phyloP scores from a whole-genome alignment of 2,113 vertebrate species.

The Cyanoderma ruficeps region DNA sequence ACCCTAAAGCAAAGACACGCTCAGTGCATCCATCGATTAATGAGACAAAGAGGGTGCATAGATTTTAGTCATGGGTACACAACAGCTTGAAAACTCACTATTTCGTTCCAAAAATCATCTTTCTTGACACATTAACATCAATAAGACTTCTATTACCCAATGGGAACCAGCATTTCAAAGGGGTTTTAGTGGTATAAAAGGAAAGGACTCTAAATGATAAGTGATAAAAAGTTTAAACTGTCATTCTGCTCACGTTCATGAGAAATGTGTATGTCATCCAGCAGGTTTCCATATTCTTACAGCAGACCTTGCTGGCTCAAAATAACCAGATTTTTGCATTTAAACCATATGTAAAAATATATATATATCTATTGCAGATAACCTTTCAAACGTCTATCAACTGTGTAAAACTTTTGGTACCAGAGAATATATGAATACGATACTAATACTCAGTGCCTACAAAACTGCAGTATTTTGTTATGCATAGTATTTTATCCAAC shows the following conservation, averaged over 20 bases:
- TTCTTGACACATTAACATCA: not conserved
- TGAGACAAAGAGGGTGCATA: not conserved
- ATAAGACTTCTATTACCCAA: not conserved
- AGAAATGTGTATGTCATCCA: not conserved
- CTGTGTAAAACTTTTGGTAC: not conserved
- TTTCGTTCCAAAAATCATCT: not conserved
- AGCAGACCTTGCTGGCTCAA: not conserved
- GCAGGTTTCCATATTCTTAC: not conserved
- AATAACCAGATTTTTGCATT: not conserved
- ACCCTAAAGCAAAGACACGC: not conserved
- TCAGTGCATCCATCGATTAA: accelerated
- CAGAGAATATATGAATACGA: not conserved
- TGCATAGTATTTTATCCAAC: not conserved
- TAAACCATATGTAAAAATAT: not conserved
- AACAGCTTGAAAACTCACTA: not conserved
- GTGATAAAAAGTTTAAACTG: not conserved
- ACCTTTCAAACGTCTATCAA: not conserved
- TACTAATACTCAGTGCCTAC: not conserved
- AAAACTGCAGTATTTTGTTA: not conserved
- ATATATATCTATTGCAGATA: not conserved
- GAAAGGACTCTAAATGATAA: not conserved
- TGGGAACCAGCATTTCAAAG: not conserved
- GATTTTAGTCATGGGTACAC: not conserved
- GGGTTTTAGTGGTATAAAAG: not conserved
- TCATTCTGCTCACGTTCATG: not conserved